Evolutionary conservation across 2,797 vertebrate genomes (phyloP), one percentile per base, ranked within the genome.

Genomic region (Leptoclinus maculatus): DNA sequence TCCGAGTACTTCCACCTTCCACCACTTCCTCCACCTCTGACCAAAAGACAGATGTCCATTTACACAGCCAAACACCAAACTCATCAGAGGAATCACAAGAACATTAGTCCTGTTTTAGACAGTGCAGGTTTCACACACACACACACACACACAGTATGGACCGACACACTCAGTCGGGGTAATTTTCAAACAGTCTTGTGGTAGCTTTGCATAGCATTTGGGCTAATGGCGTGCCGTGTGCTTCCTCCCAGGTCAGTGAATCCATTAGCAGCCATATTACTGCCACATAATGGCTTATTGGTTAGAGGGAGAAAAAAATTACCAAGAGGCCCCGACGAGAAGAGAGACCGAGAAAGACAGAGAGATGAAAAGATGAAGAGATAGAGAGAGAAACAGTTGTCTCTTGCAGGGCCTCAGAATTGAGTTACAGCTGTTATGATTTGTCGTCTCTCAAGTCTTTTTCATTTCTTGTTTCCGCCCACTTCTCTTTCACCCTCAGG

Each of bases 201-300:
- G 88, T 94, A 90, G 92, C 87, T 89, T 90, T 89, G 87, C 78
- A 80, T 88, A 86, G 90, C 79, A 84, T 92, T 90, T 84, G 86
- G 77, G 88, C 89, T 92, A 91, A 92, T 92, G 89, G 88, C 56
- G 63, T 80, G 71, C 72, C 66, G 68, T 23, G 84, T 79, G 83
- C 91, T 90, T 93, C 89, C 88, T 94, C 91, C 86, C 81, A 90
- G 88, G 89, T 89, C 88, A 83, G 84, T 66, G 87, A 90, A 92
- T 94, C 93, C 93, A 94, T 94, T 94, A 94, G 94, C 89, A 87
- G 79, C 85, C 89, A 78, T 93, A 92, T 94, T 92, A 94, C 93
- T 92, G 91, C 92, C 89, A 90, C 90, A 93, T 94, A 94, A 93
- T 92, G 88, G 92, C 92, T 94, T 93, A 93, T 95, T 94, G 93